Percentiles rank a stretch among this genome's conserved stretches.
Evolutionary conservation across 2,113 vertebrate genomes (phyloP).

Genomic region (Corvus hawaiiensis): DNA sequence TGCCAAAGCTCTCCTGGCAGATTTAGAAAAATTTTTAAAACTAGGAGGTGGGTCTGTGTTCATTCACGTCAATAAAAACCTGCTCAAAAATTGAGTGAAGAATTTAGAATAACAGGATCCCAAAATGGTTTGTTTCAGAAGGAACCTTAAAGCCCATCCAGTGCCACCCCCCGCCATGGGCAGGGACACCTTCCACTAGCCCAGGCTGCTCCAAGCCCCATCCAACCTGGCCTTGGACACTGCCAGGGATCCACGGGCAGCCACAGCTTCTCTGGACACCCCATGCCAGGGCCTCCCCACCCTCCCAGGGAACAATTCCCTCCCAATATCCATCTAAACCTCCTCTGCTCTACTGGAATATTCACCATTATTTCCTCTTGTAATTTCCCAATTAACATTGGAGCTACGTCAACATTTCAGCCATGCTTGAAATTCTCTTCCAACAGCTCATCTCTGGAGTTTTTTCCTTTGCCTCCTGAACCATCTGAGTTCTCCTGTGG

Average conservation of each 20-base stretch:
- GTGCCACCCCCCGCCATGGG: rapidly evolving
- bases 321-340: neutral
- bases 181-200: rapidly evolving
- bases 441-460: no score
- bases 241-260: neutral
- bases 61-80: neutral
- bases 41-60: neutral
- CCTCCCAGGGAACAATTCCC: neutral
- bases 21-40: neutral
- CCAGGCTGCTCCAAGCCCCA: neutral
- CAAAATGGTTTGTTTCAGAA: no score
- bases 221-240: neutral
- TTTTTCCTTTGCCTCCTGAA: neutral
- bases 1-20: neutral
- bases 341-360: neutral
- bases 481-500: neutral
- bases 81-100: neutral
- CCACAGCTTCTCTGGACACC: neutral
- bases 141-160: neutral
- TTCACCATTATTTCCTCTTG: neutral
- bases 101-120: neutral
- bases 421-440: no score
- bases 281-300: neutral
- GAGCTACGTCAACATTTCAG: no score
- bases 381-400: no score